Base-by-base conservation (phyloP, 2,797 vertebrate species). In the Chaetophractus vellerosus region DNA sequence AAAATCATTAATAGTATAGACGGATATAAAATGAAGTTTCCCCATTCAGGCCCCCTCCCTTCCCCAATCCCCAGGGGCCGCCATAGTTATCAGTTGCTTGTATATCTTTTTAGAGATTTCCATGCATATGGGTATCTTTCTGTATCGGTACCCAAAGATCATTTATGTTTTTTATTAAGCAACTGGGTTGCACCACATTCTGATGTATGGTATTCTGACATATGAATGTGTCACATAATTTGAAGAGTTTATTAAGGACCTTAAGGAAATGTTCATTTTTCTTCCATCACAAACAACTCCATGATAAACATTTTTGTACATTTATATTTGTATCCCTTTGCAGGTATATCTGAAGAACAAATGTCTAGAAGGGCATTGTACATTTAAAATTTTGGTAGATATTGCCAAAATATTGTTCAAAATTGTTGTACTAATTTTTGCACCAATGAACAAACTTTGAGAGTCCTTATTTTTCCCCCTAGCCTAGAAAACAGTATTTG, bases 401-500 rank as follows among this genome's bases (percentile, higher is more conserved):
- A n/a, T 76, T 66, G 6, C 12, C 83, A 64, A 74, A 50, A 69
- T 41, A 3, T 12, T n/a, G 19, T 74, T 78, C 23, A 78, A 78
- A 69, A 33, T 57, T 74, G 0, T 59, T 74, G 0, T 45, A 31
- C 33, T 80, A 31, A 59, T 26, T 84, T 74, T 82, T 38, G 59
- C 11, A 33, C 6, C 66, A 48, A 33, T 7, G 50, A 84, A 38
- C 28, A 11, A 74, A 81, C 1, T 68, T 12, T 50, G 48, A 33
- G 33, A 92, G 36, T 74, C 19, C 9, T 90, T 88, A 14, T 61
- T 88, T 78, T 9, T 18, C 1, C 1, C 9, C 2, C 7, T 12
- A 21, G 38, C n/a, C 68, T 68, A 36, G 74, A 85, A 90, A 96
- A 59, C 11, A 55, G 7, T 66, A 14, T 87, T 91, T 50, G 69